Percentiles rank a stretch among this genome's conserved stretches.
These are phyloP conservation scores for Anarrhichthys ocellatus DNA, from an alignment of 2,113 vertebrate genomes.

Conservation along the genomic window DNA sequence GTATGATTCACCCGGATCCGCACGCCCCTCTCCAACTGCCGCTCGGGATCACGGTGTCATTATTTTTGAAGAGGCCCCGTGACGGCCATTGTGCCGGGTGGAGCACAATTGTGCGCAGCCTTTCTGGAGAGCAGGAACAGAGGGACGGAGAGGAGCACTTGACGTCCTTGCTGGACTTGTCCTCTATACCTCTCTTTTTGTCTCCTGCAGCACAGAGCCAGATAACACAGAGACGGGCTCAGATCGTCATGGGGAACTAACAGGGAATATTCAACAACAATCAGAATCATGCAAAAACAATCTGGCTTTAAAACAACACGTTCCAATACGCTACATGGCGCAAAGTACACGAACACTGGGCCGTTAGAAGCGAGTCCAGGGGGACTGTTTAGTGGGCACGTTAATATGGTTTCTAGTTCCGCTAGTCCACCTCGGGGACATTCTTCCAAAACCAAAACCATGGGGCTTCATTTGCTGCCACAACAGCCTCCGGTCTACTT, in stretches of 20 bases:
- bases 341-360: background rate
- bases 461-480: background rate
- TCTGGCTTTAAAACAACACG: background rate
- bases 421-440: background rate
- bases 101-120: slow-evolving; percentile 35
- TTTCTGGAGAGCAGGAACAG: slow-evolving; percentile 26
- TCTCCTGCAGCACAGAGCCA: background rate
- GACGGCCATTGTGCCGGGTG: slow-evolving; percentile 43
- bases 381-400: background rate
- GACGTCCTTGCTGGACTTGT: slow-evolving; percentile 43
- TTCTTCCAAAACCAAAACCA: background rate
- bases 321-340: background rate
- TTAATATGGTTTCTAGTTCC: background rate
- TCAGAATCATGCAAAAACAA: background rate
- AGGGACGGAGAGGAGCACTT: slow-evolving; percentile 26
- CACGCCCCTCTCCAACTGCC: slow-evolving; percentile 51
- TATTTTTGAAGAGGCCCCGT: slow-evolving; percentile 43
- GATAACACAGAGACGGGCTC: background rate
- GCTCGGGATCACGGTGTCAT: slow-evolving; percentile 44
- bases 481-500: background rate
- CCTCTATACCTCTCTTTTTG: slow-evolving; percentile 16
- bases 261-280: background rate
- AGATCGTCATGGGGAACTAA: background rate
- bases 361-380: background rate
- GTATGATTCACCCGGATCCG: slow-evolving; percentile 38